A percentile compares a stretch with the other conserved stretches of the same genome.
Conservation (phyloP, 2,888 invertebrate species). For the Epirrita christyi region DNA sequence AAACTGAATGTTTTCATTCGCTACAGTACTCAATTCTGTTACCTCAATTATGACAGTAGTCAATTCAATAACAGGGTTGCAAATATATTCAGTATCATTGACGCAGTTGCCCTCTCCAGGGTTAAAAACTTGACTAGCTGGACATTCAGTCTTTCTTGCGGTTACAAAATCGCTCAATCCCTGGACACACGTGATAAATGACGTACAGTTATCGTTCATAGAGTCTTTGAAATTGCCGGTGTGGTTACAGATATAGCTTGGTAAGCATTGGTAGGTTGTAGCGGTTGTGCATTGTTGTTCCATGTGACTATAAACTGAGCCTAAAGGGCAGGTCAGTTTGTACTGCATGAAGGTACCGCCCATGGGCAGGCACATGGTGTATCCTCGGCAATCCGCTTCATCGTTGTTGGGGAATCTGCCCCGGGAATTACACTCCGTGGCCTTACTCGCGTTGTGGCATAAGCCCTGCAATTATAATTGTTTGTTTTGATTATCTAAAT, state of each 20-base stretch:
- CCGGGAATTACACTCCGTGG: conserved; percentile 54
- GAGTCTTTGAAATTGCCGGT: conserved; percentile 54
- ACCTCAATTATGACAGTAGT: conserved; percentile 11
- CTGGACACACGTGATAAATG: conserved; percentile 61
- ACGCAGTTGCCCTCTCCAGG: conserved; percentile 49
- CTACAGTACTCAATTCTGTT: conserved; percentile 5
- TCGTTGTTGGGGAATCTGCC: conserved; percentile 69
- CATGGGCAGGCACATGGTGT: conserved; percentile 63
- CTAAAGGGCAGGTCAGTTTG: conserved; percentile 65
- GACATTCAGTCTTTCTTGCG: conserved; percentile 62
- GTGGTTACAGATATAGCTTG: conserved; percentile 55
- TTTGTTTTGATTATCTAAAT: conserved; percentile 29
- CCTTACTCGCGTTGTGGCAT: conserved; percentile 49
- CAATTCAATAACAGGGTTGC: conserved; percentile 33
- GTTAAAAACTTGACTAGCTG: conserved; percentile 53
- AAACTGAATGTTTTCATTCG: conserved; percentile 9
- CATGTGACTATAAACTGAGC: conserved; percentile 66
- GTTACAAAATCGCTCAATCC: conserved; percentile 56
- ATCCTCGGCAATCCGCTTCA: conserved; percentile 63
- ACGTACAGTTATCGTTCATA: conserved; percentile 48
- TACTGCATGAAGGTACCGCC: conserved; percentile 59
- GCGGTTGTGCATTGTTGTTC: conserved; percentile 68
- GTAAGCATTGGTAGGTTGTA: conserved; percentile 63
- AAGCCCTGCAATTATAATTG: conserved; percentile 59
- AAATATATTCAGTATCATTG: conserved; percentile 50